These are phyloP conservation scores for Cariama cristata DNA, from an alignment of 2,113 vertebrate genomes.

Conservation along the genomic window DNA sequence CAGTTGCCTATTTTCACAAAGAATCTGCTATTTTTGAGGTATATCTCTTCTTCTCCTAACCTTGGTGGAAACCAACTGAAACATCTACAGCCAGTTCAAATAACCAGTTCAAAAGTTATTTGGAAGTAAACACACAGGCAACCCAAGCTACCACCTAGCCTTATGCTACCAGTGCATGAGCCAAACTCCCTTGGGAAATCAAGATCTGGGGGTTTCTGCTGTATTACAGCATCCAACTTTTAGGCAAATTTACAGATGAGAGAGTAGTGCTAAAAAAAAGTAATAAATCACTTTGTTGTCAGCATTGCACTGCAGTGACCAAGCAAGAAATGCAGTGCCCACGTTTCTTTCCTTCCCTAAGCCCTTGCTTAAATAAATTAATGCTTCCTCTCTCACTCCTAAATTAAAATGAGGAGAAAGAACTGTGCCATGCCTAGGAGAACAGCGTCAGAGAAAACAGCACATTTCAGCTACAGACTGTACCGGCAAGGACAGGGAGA, in stretches of 20 bases:
- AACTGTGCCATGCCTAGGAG: background rate
- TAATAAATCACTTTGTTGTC: background rate
- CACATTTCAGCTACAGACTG: background rate
- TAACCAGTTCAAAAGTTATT: background rate
- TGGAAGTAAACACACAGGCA: background rate
- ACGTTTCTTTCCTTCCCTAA: background rate
- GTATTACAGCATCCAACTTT: background rate
- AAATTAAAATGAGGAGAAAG: background rate
- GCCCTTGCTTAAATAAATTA: background rate
- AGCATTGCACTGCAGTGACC: background rate
- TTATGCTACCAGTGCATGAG: background rate
- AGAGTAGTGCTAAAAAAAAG: background rate
- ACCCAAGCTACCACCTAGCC: background rate
- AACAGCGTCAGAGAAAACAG: background rate
- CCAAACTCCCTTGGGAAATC: background rate
- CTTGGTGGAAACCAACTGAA: background rate
- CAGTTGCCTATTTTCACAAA: background rate
- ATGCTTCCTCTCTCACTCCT: background rate
- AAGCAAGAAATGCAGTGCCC: background rate
- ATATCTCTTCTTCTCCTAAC: background rate
- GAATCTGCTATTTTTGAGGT: background rate
- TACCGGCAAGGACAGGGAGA: rapidly evolving
- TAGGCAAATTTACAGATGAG: background rate
- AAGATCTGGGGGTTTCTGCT: background rate
- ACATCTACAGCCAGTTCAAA: background rate